Evolutionary conservation across 2,888 invertebrate genomes (phyloP).

Genomic region (Aphrophora alni): DNA sequence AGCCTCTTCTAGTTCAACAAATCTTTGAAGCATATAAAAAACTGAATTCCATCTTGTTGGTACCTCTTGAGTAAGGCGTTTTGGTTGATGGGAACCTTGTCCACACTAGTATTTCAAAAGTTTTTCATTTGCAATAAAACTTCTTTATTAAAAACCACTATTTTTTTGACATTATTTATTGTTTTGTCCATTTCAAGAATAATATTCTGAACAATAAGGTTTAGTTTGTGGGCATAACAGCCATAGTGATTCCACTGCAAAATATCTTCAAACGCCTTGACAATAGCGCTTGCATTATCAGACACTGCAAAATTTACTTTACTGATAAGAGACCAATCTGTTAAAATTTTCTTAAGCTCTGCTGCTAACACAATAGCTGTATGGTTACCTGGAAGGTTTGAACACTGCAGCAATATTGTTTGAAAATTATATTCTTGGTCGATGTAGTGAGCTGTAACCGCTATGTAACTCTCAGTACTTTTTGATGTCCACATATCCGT

Average conservation of each 20-base stretch:
- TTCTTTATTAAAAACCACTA: neutral
- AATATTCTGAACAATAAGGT: neutral
- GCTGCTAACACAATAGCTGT: neutral
- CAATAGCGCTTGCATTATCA: constrained; percentile 10
- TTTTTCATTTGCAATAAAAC: neutral
- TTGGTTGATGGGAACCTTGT: neutral
- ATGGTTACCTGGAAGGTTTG: neutral
- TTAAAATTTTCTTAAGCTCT: neutral
- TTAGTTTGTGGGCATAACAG: constrained; percentile 7
- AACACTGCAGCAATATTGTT: constrained; percentile 5
- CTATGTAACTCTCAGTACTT: constrained; percentile 11
- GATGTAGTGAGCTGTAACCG: constrained; percentile 6
- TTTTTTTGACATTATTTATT: neutral
- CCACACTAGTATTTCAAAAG: neutral
- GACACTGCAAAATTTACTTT: constrained; percentile 7
- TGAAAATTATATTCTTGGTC: neutral
- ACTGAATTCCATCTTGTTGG: neutral
- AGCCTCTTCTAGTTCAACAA: constrained; percentile 15
- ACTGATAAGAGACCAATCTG: neutral
- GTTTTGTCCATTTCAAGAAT: neutral
- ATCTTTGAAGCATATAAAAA: neutral
- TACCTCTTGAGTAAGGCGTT: constrained; percentile 9
- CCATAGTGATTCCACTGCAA: neutral
- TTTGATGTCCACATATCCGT: neutral
- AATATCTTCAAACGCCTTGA: neutral